These are phyloP conservation scores for Lates japonicus DNA, from an alignment of 2,797 vertebrate species.

Conservation along the genomic window DNA sequence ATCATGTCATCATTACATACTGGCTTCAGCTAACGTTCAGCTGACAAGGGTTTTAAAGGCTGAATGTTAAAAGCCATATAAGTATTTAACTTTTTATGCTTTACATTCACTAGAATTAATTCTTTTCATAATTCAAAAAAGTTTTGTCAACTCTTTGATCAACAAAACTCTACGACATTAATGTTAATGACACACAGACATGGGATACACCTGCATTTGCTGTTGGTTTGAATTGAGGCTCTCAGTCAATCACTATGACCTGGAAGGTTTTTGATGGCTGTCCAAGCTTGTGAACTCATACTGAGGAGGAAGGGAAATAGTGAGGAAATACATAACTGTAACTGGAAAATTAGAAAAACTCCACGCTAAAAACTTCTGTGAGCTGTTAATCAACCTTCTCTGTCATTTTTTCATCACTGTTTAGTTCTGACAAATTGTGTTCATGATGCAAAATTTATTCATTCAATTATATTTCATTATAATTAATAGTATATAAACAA, in stretches of 20 bases:
- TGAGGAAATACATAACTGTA: too few species aligned
- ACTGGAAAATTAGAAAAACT: too few species aligned
- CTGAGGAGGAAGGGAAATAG: too few species aligned
- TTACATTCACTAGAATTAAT: background rate
- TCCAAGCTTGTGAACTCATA: background rate
- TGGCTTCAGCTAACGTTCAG: background rate
- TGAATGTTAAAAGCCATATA: background rate
- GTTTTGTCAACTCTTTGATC: background rate
- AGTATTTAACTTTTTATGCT: background rate
- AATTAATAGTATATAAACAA: too few species aligned
- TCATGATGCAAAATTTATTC: too few species aligned
- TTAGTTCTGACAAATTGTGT: too few species aligned
- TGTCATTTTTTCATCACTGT: too few species aligned
- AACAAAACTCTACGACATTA: background rate
- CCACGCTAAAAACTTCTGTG: too few species aligned
- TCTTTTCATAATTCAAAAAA: background rate
- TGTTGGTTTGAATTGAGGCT: background rate
- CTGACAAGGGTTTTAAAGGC: background rate
- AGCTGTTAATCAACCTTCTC: too few species aligned
- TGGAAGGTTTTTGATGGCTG: too few species aligned
- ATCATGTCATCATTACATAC: conserved; percentile 11
- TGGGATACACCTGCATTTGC: background rate
- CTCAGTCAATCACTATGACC: too few species aligned
- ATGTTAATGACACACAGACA: background rate
- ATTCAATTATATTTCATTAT: too few species aligned